Evolutionary conservation across 2,113 vertebrate species (phyloP), one percentile per base, ranked within the genome.

Genomic region (Uropsilus gracilis): DNA sequence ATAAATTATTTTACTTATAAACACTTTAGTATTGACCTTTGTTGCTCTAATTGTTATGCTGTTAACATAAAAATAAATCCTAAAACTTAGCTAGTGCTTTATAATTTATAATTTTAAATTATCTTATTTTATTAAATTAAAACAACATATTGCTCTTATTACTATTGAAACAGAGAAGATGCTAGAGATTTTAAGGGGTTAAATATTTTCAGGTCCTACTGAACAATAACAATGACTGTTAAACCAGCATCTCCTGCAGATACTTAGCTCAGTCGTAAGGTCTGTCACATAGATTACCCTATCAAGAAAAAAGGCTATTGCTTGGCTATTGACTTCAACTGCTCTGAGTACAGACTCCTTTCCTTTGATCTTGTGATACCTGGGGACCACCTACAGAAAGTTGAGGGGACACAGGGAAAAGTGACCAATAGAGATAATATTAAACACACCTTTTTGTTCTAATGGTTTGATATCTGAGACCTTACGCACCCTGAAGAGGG

Each of bases 1-100:
- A 68, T 92, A 28, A 34, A 83, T 83, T 84, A 63, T 83, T 87
- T 86, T 1, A 66, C 6, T 10, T 34, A 84, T 17, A 87, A 78
- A 83, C 20, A 73, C 48, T 83, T 87, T 2, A 61, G 24, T 72
- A 64, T 96, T 96, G 14, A 71, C n/a, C 20, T 76, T 32, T 89
- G 20, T 68, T 34, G 37, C 39, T 55, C 55, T 84, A 83, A 83
- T 37, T 72, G 63, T 75, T 86, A 75, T 94, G 39, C 16, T 83
- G 10, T 39, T 80, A 69, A 80, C 20, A 22, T 55, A 7, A 55
- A 53, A 17, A 22, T 55, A 91, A 73, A 37, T 86, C 44, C 28
- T 85, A 64, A 94, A 59, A 13, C 6, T 68, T 91, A 80, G 8
- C 50, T 61, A 34, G 17, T 57, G 1, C 26, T 76, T 76, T 86